Conservation (phyloP, 1,140 invertebrate species). For the Atta colombica region DNA sequence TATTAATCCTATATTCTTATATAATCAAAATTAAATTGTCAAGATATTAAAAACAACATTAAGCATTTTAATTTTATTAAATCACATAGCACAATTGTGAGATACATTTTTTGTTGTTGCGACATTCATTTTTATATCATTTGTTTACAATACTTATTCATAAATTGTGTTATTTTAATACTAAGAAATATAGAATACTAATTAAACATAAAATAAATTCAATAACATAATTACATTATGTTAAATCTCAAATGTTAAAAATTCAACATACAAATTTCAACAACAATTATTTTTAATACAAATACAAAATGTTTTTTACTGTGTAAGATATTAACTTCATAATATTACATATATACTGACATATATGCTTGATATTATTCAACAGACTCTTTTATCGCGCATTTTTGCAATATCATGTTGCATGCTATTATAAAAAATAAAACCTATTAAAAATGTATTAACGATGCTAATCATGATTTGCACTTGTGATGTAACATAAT, state of each 20-base stretch:
- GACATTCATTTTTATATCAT: no score
- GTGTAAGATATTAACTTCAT: neutral
- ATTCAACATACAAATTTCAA: no score
- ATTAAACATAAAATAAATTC: no score
- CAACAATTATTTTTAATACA: no score
- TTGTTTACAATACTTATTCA: no score
- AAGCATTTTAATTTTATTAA: neutral
- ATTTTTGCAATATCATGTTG: neutral
- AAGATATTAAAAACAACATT: neutral
- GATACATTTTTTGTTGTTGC: no score
- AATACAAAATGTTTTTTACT: no score
- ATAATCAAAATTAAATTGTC: neutral
- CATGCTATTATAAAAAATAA: constrained; percentile 5
- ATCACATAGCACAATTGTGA: neutral
- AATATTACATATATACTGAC: no score
- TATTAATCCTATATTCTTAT: neutral
- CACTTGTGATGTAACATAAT: neutral
- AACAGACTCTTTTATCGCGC: neutral
- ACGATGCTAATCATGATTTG: constrained; percentile 1
- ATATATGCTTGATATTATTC: neutral
- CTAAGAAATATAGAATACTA: no score
- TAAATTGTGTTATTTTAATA: no score
- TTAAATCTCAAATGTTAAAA: no score
- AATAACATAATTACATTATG: no score
- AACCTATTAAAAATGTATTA: constrained; percentile 48